Percentiles rank a stretch among this genome's conserved stretches.
Conservation (phyloP, 2,113 vertebrate genomes). For the Addax nasomaculatus region DNA sequence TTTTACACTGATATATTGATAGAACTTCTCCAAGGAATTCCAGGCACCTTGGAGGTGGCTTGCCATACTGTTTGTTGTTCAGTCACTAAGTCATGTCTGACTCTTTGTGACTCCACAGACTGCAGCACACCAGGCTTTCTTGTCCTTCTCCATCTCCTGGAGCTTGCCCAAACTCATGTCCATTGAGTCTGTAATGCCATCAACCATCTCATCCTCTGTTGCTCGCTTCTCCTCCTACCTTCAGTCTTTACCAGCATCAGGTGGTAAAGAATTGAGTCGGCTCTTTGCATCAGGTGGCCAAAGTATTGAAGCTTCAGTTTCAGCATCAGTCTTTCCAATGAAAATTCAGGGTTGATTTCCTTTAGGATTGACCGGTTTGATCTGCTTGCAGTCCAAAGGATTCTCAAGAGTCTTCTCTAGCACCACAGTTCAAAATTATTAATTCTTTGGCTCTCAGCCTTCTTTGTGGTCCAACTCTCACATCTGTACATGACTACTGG, state of each 20-base stretch:
- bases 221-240: not conserved
- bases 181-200: not conserved
- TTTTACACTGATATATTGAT: constrained; percentile 48
- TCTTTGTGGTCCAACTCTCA: not conserved
- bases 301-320: not conserved
- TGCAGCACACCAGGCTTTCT: not conserved
- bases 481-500: not conserved
- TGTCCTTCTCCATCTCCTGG: not conserved
- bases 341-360: not conserved
- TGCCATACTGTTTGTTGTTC: not conserved
- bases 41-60: constrained; percentile 19
- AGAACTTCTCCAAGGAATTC: constrained; percentile 31
- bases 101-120: not conserved
- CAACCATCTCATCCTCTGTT: not conserved
- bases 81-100: not conserved
- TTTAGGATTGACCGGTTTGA: not conserved
- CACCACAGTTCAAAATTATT: not conserved
- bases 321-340: not conserved
- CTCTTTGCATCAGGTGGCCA: not conserved
- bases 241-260: not conserved
- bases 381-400: not conserved
- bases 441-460: not conserved
- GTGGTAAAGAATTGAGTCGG: not conserved
- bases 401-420: not conserved
- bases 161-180: not conserved